Percentiles rank a stretch among this genome's conserved stretches.
phyloP scores from a whole-genome alignment of 1,140 invertebrate species.

The Pseudoatta argentina region DNA sequence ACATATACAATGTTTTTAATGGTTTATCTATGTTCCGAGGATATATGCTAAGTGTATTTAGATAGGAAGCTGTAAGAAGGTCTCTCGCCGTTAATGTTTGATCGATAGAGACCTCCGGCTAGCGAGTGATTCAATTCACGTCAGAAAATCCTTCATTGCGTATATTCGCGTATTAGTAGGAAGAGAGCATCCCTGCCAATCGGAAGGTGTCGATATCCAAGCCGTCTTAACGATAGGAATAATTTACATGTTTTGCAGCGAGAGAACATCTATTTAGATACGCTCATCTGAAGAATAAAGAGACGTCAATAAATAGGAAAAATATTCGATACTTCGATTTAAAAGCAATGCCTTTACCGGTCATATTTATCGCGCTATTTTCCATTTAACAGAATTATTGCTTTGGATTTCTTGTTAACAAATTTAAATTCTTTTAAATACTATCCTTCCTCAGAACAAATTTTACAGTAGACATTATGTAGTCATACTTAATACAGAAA shows the following conservation, averaged over 20 bases:
- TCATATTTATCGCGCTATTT: conserved; percentile 34
- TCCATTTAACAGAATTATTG: not conserved
- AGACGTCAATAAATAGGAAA: not conserved
- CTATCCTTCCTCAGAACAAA: not conserved
- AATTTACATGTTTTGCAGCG: conserved; percentile 44
- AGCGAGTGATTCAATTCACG: conserved; percentile 63
- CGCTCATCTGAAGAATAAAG: conserved; percentile 12
- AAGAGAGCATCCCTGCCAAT: not conserved
- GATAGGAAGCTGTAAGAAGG: conserved; percentile 72
- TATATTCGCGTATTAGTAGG: conserved; percentile 37
- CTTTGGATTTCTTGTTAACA: not conserved
- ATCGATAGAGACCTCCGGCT: conserved; percentile 72
- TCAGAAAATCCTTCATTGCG: conserved; percentile 60
- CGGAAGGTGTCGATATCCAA: conserved; percentile 5
- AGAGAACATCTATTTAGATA: conserved; percentile 25
- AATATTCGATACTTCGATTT: conserved; percentile 9
- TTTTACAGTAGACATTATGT: not conserved
- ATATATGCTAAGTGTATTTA: conserved; percentile 81
- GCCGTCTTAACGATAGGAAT: conserved; percentile 27
- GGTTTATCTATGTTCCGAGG: conserved; percentile 85
- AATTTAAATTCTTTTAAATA: not conserved
- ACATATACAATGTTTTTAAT: conserved; percentile 85
- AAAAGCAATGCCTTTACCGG: not conserved
- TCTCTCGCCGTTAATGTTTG: conserved; percentile 78
- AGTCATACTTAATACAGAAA: conserved; percentile 2